Conservation (phyloP, 2,888 invertebrate genomes). For the Alsophila aescularia region DNA sequence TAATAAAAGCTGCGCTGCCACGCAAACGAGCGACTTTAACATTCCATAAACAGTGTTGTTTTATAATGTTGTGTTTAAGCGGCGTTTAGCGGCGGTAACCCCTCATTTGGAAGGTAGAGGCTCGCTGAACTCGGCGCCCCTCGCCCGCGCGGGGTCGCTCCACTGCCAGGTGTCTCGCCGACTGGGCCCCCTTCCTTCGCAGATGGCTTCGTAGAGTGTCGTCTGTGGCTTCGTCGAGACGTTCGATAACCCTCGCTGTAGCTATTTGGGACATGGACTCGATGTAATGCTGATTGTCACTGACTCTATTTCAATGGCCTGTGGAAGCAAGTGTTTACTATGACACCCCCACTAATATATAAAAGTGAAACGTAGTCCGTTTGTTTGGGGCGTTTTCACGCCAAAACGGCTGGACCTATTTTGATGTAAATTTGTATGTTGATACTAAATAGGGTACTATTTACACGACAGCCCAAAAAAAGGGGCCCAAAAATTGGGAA, state of each 20-base stretch:
- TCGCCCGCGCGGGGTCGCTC: slow-evolving; percentile 60
- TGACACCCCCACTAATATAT: too few relatives aligned
- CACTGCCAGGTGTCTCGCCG: slow-evolving; percentile 67
- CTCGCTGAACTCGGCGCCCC: slow-evolving; percentile 57
- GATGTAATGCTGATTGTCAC: slow-evolving; percentile 1
- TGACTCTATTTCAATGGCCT: neutral
- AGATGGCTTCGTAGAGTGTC: slow-evolving; percentile 51
- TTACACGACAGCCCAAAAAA: too few relatives aligned
- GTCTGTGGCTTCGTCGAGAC: slow-evolving; percentile 21
- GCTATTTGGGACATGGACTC: slow-evolving; percentile 3
- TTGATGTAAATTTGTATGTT: too few relatives aligned
- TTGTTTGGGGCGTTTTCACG: too few relatives aligned
- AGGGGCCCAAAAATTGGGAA: too few relatives aligned
- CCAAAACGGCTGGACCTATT: too few relatives aligned
- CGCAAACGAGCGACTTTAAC: slow-evolving; percentile 34
- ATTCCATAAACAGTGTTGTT: slow-evolving; percentile 44
- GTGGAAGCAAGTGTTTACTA: too few relatives aligned
- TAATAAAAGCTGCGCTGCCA: slow-evolving; percentile 43
- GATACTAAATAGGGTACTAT: too few relatives aligned
- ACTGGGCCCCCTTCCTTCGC: slow-evolving; percentile 64
- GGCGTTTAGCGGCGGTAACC: slow-evolving; percentile 52
- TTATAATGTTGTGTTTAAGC: slow-evolving; percentile 51
- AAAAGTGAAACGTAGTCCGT: too few relatives aligned
- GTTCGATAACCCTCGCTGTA: slow-evolving; percentile 19
- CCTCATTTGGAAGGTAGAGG: slow-evolving; percentile 55